Evolutionary conservation across 2,888 invertebrate genomes (phyloP), one percentile per base, ranked within the genome.

Genomic region (Lamellibrachia columna): DNA sequence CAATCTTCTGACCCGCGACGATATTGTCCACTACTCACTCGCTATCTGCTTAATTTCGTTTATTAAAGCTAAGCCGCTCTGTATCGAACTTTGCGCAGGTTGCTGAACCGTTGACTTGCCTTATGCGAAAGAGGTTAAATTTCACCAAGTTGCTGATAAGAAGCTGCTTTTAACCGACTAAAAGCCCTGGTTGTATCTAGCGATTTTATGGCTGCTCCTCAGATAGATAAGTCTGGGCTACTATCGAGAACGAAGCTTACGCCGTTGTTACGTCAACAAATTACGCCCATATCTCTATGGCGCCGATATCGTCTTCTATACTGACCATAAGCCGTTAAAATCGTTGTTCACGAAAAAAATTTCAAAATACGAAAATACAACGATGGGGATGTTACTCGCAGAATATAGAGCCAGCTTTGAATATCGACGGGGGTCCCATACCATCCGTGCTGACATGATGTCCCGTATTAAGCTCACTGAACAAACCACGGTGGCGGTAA

Each of bases 251-350:
- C 0, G 40, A 40, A 40, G 40, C 40, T 40, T 40, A 40, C 40
- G 0, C 40, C 40, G 40, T 40, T 90, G n/a, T 90, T 15, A 15
- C 15, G 1, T 90, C 28, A 15, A 1, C 22, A 93, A 93, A 55
- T 53, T 93, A 4, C 91, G 92, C 7, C 91, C 93, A 3, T 93
- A 92, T 58, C 75, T 93, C 9, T 90, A 93, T 40, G 93, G 93
- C 52, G 90, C 90, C n/a, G 55, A 22, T 28, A 55, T 92, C n/a
- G 28, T 22, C 7, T 7, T 92, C 6, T 0, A 58, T 52, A 92
- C 92, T 53, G 93, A 93, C 52, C 93, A 92, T 91, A 93, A 40
- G 40, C 40, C 40, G 40, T 0, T 40, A 40, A 40, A 40, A 40
- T 40, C 40, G 40, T 40, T 40, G 92, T 40, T 92, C 92, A 3